These are phyloP conservation scores for Phymorhynchus buccinoides DNA, from an alignment of 1,140 invertebrate genomes.

Conservation along the genomic window DNA sequence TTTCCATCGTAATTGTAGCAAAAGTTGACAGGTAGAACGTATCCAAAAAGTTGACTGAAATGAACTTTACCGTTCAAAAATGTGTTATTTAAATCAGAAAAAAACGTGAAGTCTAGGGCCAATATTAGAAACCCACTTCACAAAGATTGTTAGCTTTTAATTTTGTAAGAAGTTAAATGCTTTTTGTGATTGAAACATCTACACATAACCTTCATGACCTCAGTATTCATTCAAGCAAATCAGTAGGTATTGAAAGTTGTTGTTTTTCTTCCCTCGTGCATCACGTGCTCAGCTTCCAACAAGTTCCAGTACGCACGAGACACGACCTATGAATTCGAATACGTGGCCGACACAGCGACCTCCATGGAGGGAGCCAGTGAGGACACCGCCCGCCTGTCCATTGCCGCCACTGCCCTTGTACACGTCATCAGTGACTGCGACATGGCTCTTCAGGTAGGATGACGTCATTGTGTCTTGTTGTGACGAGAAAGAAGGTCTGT, in stretches of 20 bases:
- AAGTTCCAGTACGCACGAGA: constrained; percentile 78
- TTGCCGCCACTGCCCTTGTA: constrained; percentile 78
- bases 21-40: neutral
- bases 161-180: neutral
- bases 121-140: neutral
- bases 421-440: constrained; percentile 78
- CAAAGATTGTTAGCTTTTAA: neutral
- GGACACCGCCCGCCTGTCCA: constrained; percentile 75
- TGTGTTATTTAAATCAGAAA: too few species aligned
- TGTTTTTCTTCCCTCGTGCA: too few species aligned
- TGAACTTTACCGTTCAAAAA: too few species aligned
- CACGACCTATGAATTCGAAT: constrained; percentile 79
- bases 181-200: neutral
- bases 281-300: constrained; percentile 50
- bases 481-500: neutral
- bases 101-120: neutral
- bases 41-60: too few species aligned
- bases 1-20: too few species aligned
- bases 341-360: constrained; percentile 78
- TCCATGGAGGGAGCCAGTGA: constrained; percentile 77
- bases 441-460: constrained; percentile 75
- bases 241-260: too few species aligned
- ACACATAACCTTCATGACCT: too few species aligned
- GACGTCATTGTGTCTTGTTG: constrained; percentile 8
- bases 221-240: neutral